These are phyloP conservation scores for Todus mexicanus DNA, from an alignment of 2,797 vertebrate genomes.

Conservation along the genomic window DNA sequence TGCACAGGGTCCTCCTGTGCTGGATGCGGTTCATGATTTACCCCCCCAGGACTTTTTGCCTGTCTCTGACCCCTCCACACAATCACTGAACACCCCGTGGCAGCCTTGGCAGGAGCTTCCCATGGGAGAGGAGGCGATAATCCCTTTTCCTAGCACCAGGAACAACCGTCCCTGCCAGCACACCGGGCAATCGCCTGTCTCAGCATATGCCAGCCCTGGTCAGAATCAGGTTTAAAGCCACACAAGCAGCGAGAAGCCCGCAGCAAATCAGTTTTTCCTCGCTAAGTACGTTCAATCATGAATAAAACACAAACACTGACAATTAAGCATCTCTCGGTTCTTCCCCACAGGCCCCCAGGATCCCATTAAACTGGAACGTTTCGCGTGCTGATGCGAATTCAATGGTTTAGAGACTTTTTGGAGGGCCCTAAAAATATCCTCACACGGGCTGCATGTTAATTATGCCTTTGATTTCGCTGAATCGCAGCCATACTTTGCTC, in stretches of 20 bases:
- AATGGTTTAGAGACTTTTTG: background rate
- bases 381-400: conserved; percentile 45
- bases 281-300: background rate
- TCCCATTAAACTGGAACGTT: conserved; percentile 41
- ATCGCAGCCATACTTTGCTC: conserved; percentile 14
- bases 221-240: background rate
- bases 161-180: background rate
- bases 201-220: background rate
- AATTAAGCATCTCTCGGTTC: conserved; percentile 40
- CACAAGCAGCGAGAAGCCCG: background rate
- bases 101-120: background rate
- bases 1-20: background rate
- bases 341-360: conserved; percentile 43
- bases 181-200: background rate
- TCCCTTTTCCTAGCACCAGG: background rate
- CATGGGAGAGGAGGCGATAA: background rate
- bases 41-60: background rate
- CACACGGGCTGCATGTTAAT: conserved; percentile 6
- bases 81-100: background rate
- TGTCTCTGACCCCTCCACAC: background rate
- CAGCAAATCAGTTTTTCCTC: background rate
- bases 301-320: conserved; percentile 42
- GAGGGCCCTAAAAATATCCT: conserved; percentile 57
- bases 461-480: conserved; percentile 1
- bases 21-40: rapidly evolving